These are phyloP conservation scores for Heliornis fulica DNA, from an alignment of 2,113 vertebrate genomes.

Conservation along the genomic window DNA sequence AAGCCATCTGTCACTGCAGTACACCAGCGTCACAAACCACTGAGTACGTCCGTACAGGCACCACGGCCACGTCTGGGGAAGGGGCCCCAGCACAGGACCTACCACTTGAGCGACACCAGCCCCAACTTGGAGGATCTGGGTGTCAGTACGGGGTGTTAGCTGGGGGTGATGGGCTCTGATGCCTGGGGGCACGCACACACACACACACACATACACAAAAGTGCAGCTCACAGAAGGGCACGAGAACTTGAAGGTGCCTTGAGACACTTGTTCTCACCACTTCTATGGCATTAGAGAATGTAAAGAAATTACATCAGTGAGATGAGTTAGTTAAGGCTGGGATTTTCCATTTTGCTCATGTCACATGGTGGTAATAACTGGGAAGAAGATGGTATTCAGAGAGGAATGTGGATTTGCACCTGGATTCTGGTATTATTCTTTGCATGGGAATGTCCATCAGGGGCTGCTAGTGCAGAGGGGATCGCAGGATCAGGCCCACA, in stretches of 20 bases:
- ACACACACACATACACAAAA: fast-evolving
- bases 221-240: not conserved
- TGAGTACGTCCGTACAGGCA: constrained; percentile 7
- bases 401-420: not conserved
- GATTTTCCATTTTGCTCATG: not conserved
- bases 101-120: not conserved
- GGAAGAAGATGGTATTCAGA: not conserved
- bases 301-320: not conserved
- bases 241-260: not conserved
- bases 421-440: not conserved
- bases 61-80: not conserved
- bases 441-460: not conserved
- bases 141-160: not conserved
- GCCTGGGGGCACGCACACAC: not conserved
- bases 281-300: not conserved
- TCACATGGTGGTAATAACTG: not conserved
- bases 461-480: not conserved
- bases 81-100: not conserved
- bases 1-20: constrained; percentile 47
- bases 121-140: not conserved
- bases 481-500: not conserved
- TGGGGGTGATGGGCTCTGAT: not conserved
- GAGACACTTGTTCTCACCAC: not conserved
- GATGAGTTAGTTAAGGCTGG: not conserved
- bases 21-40: not conserved